Evolutionary conservation across 2,113 vertebrate species (phyloP), one percentile per base, ranked within the genome.

Genomic region (Hymenochirus boettgeri): DNA sequence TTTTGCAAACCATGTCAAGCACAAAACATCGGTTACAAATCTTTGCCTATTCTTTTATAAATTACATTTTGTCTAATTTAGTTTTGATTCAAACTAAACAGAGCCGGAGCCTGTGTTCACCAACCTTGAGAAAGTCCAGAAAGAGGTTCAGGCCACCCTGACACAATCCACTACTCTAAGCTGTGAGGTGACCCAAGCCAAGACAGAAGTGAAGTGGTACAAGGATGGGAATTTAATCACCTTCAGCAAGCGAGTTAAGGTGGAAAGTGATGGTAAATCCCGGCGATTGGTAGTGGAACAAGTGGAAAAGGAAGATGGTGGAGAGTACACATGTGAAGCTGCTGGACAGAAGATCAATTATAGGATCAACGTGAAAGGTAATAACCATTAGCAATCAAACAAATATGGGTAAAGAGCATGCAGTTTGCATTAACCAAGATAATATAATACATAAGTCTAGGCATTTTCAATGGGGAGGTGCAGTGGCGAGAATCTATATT

Each of bases 141-240:
- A 70, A 5, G 86, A 89, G 22, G 77, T 87, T 39, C 85, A 82
- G 15, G 83, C 82, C 3, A 21, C 56, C 0, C 57, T 72, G 0
- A 77, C 77, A 11, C 75, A 87, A 60, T 80, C 80, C 1, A 70
- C 82, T 62, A 77, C 47, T 0, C 82, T 96, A 74, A 90, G 62
- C 80, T 94, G 93, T 0, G 86, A 93, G 75, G 87, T 93, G 58
- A 82, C 85, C 69, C 81, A 88, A 61, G 79, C 84, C 18, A 85
- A 83, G 31, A 87, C 75, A 0, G 71, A 75, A 0, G 92, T 92
- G 70, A 84, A 83, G 1, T 95, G 93, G 94, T 91, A 73, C 81
- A 96, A 91, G 77, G 89, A 93, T 0, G 80, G 85, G 3, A 79
- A 83, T 29, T 74, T 74, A 39, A 18, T 88, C 72, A 79, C 57